Evolutionary conservation across 2,113 vertebrate genomes (phyloP).

Genomic region (Labeo rohita): DNA sequence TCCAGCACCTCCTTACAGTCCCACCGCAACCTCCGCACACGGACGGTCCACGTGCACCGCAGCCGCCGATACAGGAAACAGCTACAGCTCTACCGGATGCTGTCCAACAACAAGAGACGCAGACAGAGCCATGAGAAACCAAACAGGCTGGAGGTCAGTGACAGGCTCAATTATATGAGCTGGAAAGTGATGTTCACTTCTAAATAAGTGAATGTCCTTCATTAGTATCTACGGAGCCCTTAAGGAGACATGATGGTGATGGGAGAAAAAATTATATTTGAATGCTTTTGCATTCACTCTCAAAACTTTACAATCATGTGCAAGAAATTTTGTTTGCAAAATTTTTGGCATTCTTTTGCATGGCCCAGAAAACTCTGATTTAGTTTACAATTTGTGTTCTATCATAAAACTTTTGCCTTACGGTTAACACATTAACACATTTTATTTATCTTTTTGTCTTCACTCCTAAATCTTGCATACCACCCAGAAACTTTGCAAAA

Average conservation of each 20-base stretch:
- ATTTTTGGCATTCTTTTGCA: background rate
- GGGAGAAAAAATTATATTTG: background rate
- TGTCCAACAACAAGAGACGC: conserved; percentile 31
- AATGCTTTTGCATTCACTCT: background rate
- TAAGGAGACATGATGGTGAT: background rate
- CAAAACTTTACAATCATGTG: too few relatives aligned
- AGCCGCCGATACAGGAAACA: conserved; percentile 32
- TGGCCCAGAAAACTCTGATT: background rate
- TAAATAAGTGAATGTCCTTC: background rate
- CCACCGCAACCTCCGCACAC: background rate
- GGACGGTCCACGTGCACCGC: background rate
- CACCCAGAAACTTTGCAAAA: too few relatives aligned
- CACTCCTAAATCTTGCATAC: too few relatives aligned
- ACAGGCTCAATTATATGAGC: background rate
- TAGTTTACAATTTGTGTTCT: background rate
- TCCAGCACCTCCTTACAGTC: background rate
- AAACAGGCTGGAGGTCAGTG: background rate
- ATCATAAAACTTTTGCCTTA: background rate
- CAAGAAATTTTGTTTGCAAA: too few relatives aligned
- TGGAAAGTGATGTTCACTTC: background rate
- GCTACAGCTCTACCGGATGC: conserved; percentile 33
- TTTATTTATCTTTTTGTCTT: too few relatives aligned
- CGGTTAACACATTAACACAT: too few relatives aligned
- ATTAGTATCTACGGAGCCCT: background rate
- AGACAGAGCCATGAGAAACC: background rate